These are phyloP conservation scores for Sinopyrophorus schimmeli DNA, from an alignment of 2,888 invertebrate genomes.

Conservation along the genomic window DNA sequence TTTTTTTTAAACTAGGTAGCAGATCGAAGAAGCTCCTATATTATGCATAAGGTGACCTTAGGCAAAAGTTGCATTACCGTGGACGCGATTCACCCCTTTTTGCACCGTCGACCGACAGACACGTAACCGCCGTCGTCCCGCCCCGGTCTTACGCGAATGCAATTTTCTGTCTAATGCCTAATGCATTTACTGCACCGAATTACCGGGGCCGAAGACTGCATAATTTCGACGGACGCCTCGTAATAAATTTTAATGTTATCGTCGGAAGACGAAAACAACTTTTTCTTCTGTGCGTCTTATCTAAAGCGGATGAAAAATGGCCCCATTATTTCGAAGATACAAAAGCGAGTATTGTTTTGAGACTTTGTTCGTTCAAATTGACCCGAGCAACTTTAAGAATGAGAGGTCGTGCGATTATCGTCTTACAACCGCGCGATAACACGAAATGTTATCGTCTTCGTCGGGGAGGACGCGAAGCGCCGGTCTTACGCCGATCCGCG, in stretches of 20 bases:
- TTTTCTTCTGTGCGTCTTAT: constrained; percentile 20
- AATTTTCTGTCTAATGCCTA: constrained; percentile 41
- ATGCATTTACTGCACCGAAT: constrained; percentile 40
- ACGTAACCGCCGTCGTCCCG: constrained; percentile 29
- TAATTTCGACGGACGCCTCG: neutral
- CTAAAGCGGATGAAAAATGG: constrained; percentile 29
- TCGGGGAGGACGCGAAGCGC: neutral
- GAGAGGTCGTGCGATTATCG: constrained; percentile 15
- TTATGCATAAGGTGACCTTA: constrained; percentile 39
- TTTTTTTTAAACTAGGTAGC: constrained; percentile 6
- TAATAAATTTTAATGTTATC: neutral
- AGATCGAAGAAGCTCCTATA: constrained; percentile 30
- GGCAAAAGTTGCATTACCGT: constrained; percentile 13
- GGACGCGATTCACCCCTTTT: constrained; percentile 11
- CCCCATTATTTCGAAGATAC: constrained; percentile 19
- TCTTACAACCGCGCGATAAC: constrained; percentile 17
- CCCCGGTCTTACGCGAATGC: constrained; percentile 31
- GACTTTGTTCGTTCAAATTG: constrained; percentile 24
- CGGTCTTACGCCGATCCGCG: constrained; percentile 5
- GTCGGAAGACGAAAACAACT: constrained; percentile 18
- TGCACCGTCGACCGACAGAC: constrained; percentile 19
- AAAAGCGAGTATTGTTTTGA: constrained; percentile 17
- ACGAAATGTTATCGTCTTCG: constrained; percentile 14
- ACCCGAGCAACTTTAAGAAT: constrained; percentile 27
- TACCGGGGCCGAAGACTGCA: constrained; percentile 19